A percentile compares a stretch with the other conserved stretches of the same genome.
These are phyloP conservation scores for Strigamia maritima DNA, from an alignment of 2,888 invertebrate species.

Conservation along the genomic window DNA sequence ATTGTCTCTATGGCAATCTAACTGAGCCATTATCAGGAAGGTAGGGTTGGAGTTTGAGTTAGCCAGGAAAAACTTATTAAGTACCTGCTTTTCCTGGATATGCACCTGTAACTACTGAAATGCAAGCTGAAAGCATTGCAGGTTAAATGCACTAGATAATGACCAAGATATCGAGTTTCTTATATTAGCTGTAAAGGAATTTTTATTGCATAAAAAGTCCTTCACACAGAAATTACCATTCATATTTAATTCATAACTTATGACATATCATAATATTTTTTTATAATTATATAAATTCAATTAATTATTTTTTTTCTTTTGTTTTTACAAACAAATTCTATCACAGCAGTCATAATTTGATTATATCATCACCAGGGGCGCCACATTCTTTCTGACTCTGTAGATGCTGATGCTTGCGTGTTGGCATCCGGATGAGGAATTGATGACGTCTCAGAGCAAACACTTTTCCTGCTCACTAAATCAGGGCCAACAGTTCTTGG, in stretches of 20 bases:
- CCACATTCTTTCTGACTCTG: slow-evolving; percentile 70
- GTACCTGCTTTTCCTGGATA: too few species aligned
- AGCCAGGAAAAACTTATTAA: too few species aligned
- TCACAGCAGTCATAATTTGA: neutral
- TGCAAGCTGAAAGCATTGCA: too few species aligned
- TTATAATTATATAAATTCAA: neutral
- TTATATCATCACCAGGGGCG: slow-evolving; percentile 65
- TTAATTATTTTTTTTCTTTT: neutral
- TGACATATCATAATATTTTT: neutral
- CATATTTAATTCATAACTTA: neutral
- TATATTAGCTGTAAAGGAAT: neutral
- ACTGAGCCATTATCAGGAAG: too few species aligned
- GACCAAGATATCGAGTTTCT: neutral
- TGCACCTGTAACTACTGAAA: too few species aligned
- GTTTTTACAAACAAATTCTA: neutral
- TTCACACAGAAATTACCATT: neutral
- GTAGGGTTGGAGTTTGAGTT: too few species aligned
- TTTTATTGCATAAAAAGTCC: neutral
- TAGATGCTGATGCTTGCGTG: slow-evolving; percentile 36
- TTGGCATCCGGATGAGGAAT: neutral
- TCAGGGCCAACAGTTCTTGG: slow-evolving; percentile 2
- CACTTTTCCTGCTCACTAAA: neutral
- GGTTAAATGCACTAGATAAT: too few species aligned
- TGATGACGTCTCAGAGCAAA: neutral
- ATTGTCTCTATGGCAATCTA: too few species aligned